phyloP scores from a whole-genome alignment of 2,113 vertebrate species.

The Erpornis zantholeuca region DNA sequence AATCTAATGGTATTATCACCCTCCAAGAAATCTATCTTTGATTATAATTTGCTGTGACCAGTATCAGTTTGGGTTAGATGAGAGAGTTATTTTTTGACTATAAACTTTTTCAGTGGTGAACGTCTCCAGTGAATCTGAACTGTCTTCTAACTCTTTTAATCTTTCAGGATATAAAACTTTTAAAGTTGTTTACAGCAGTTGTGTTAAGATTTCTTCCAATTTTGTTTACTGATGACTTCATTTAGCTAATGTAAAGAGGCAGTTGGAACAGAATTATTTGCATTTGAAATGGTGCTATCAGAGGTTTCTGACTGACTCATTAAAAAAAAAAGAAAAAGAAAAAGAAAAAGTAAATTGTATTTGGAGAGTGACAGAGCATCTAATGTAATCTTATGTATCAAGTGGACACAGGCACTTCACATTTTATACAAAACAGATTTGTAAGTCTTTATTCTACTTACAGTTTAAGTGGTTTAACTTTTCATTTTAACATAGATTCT shows the following conservation, averaged over 20 bases:
- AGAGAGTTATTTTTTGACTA: conserved; percentile 70
- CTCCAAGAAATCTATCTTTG: conserved; percentile 83
- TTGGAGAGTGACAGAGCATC: conserved; percentile 66
- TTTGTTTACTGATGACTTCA: conserved; percentile 86
- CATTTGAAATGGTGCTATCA: conserved; percentile 80
- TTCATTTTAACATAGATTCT: not conserved
- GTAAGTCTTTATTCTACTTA: not conserved
- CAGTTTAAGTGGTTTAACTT: not conserved
- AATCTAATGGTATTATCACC: conserved; percentile 84
- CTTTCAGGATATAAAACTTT: conserved; percentile 79
- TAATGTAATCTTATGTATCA: not conserved
- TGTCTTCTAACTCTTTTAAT: conserved; percentile 67
- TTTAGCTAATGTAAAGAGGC: conserved; percentile 86
- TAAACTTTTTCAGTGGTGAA: conserved; percentile 63
- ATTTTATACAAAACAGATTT: not conserved
- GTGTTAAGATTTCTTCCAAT: conserved; percentile 81
- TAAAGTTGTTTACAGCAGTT: conserved; percentile 81
- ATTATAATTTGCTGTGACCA: conserved; percentile 80
- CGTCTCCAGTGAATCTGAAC: conserved; percentile 67
- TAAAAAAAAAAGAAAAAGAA: not conserved
- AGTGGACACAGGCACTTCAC: not conserved
- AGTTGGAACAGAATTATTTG: conserved; percentile 84
- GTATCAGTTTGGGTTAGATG: conserved; percentile 67
- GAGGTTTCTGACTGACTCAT: conserved; percentile 76
- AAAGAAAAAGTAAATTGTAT: conserved; percentile 67